Conservation (phyloP, 2,113 vertebrate genomes). For the Argyrosomus japonicus region DNA sequence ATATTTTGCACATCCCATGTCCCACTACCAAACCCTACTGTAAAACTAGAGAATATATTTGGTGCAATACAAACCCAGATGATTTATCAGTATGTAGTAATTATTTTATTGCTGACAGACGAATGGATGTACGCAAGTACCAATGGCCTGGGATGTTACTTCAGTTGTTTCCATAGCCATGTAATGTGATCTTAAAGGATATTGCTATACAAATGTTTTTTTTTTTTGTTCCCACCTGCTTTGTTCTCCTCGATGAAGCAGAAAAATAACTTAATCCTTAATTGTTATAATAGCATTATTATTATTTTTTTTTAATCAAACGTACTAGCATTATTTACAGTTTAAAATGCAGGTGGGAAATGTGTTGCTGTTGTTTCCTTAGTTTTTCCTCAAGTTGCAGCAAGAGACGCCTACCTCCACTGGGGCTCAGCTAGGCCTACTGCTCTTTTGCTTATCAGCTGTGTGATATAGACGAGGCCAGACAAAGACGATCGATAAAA, state of each 20-base stretch:
- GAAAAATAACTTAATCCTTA: slow-evolving; percentile 26
- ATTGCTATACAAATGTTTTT: slow-evolving; percentile 15
- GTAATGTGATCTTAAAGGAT: slow-evolving; percentile 59
- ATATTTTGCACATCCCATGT: slow-evolving; percentile 75
- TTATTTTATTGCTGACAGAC: slow-evolving; percentile 79
- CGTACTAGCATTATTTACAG: slow-evolving; percentile 57
- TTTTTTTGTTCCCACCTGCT: slow-evolving; percentile 32
- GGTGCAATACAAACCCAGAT: slow-evolving; percentile 82
- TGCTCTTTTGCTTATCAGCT: slow-evolving; percentile 39
- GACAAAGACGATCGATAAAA: slow-evolving; percentile 41
- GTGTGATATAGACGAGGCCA: slow-evolving; percentile 24
- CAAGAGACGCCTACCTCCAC: slow-evolving; percentile 64
- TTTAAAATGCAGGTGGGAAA: slow-evolving; percentile 52
- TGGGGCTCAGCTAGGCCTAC: slow-evolving; percentile 43
- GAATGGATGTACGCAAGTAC: slow-evolving; percentile 77
- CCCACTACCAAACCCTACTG: slow-evolving; percentile 69
- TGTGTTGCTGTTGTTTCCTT: slow-evolving; percentile 32
- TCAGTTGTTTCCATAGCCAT: slow-evolving; percentile 53
- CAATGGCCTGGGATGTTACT: slow-evolving; percentile 62
- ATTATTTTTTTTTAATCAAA: slow-evolving; percentile 21
- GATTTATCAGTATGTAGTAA: slow-evolving; percentile 71
- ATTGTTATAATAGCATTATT: slow-evolving; percentile 50
- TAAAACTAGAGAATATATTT: slow-evolving; percentile 73
- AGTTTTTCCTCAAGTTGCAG: slow-evolving; percentile 25
- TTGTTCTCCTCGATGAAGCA: slow-evolving; percentile 33